Base-by-base conservation (phyloP, 2,888 invertebrate species). In the Odontocolon sp. region DNA sequence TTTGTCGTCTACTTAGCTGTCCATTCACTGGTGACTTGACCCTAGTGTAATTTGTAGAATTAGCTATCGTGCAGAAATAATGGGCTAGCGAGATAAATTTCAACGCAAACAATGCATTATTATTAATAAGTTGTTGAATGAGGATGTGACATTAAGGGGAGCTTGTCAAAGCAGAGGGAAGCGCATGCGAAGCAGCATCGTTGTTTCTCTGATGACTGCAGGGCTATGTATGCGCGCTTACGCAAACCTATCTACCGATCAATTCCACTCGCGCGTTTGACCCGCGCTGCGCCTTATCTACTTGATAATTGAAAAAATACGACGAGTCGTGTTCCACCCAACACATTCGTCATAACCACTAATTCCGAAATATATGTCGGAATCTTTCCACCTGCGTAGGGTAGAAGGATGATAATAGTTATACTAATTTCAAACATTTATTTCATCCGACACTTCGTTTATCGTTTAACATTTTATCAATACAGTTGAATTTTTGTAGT, bases 61-160 rank as follows among this genome's bases (percentile, higher is more conserved):
- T 9, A n/a, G 14, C 38, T 68, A 47, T 57, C 45, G 47, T 59
- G 28, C 23, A 9, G 23, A 31, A 45, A 8, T 11, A 56, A 18
- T 33, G 36, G 68, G 54, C 47, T 28, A 14, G n/a, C n/a, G n/a
- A 70, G 76, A 80, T 80, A 80, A 81, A 83, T 81, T 80, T 67
- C 67, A 54, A 72, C 71, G 82, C 85, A 86, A 85, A 85, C 86
- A 86, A 87, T 82, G 85, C 79, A 71, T 81, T 80, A 79, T 85
- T 81, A 83, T 81, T 83, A 86, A 83, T 84, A 85, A 86, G 75
- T 84, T 82, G 69, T 75, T 63, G 84, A 86, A 86, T 86, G 87
- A 86, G 86, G 87, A 86, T 87, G 86, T 87, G 86, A 87, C 87
- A 86, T 77, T 69, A 75, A 69, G 33, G 21, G 40, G 52, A 56